Evolutionary conservation across 2,797 vertebrate species (phyloP), one percentile per base, ranked within the genome.

Genomic region (Argentina silus): DNA sequence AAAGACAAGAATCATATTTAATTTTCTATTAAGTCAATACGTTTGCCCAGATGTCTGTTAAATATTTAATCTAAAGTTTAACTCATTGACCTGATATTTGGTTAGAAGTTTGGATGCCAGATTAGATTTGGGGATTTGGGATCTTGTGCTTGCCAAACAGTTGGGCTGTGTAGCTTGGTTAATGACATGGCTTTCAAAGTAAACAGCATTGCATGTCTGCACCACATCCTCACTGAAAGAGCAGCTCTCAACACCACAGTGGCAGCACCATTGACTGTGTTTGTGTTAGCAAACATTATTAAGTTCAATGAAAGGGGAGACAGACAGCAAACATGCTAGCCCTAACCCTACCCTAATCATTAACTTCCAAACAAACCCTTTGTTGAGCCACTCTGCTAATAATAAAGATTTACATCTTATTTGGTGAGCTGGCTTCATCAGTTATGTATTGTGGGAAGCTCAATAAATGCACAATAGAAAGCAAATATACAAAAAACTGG

Each of bases 221-320:
- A 67, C 75, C 69, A 53, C 75, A 78, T 56, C 62, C 76, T 61
- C 64, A 36, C 50, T 44, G 63, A 84, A 82, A 81, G 72, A 19
- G 70, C 60, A 4, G 27, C 27, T 36, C 27, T 7, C 0, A 51
- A 42, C 4, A 80, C 60, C 56, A 69, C 59, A n/a, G 70, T 70
- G 12, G n/a, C 21, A 11, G 47, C 21, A 55, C 64, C 45, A 45
- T 48, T 70, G 70, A 69, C 79, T 67, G 70, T 72, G 70, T 78
- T 86, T 67, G 71, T 68, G 65, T 80, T 85, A 78, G 76, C 73
- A 78, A 88, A 81, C 50, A 75, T 74, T 74, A 77, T 83, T 82
- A 79, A 83, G 76, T 15, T 69, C 78, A 44, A 60, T 81, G 74
- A 82, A 80, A 80, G 44, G 12, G 65, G 70, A 66, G 68, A 55